Conservation (phyloP, 1,140 invertebrate genomes). For the Asbolus verrucosus region DNA sequence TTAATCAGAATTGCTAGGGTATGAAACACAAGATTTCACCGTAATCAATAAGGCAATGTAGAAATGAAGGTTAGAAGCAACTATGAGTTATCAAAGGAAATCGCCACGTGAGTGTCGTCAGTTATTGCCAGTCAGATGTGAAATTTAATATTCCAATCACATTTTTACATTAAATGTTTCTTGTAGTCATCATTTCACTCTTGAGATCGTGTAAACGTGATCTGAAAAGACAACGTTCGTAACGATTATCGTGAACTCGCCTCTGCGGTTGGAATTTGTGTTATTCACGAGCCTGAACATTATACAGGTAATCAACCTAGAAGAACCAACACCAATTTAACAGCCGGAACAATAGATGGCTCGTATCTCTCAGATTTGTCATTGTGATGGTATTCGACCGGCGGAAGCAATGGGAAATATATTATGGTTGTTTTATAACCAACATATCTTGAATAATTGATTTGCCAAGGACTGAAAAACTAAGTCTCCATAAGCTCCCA, state of each 20-base stretch:
- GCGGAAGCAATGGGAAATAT: too few relatives aligned
- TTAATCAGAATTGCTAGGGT: too few relatives aligned
- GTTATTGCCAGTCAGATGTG: not conserved
- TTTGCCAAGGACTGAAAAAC: not conserved
- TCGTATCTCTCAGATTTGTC: too few relatives aligned
- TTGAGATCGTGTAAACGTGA: conserved; percentile 26
- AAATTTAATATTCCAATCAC: conserved; percentile 1
- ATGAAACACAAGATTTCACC: too few relatives aligned
- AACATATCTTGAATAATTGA: conserved; percentile 22
- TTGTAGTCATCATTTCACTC: conserved; percentile 27
- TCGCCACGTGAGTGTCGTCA: conserved; percentile 5
- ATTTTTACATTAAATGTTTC: conserved; percentile 27
- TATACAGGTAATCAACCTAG: conserved; percentile 1
- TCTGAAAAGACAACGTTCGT: conserved; percentile 16
- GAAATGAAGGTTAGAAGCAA: too few relatives aligned
- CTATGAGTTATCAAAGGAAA: too few relatives aligned
- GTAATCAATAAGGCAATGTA: too few relatives aligned
- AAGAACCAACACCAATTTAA: too few relatives aligned
- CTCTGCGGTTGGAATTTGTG: conserved; percentile 7
- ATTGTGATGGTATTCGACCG: too few relatives aligned
- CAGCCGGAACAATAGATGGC: too few relatives aligned
- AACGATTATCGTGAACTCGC: conserved; percentile 7
- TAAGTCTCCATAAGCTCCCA: conserved; percentile 14
- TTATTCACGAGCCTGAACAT: conserved; percentile 6
- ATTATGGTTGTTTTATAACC: too few relatives aligned